Base-by-base conservation (phyloP, 2,113 vertebrate genomes). In the Pleuronectes platessa region DNA sequence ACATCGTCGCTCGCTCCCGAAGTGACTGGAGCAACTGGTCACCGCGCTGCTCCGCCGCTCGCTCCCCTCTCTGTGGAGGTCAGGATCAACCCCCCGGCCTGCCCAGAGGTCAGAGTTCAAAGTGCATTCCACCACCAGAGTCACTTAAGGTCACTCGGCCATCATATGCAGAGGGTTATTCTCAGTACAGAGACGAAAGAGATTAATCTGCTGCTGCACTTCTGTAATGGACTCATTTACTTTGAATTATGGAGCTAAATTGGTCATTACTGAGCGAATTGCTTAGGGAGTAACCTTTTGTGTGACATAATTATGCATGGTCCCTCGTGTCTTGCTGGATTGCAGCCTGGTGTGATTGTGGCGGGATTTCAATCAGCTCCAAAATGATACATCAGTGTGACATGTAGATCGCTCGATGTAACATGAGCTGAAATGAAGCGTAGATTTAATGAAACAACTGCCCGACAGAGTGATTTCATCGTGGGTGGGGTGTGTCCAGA, bases 11-110 rank as follows among this genome's bases (percentile, higher is more conserved):
- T 85, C 61, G 24, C 47, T 72, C 74, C 74, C 69, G 35, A 90
- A 88, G 74, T 76, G 81, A 87, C 80, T 75, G n/a, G 63, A 88
- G 75, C 92, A 92, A 92, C 90, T 91, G 91, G 79, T 79, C 51
- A 31, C 35, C 40, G 47, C 65, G 59, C 45, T 3, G 17, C 71
- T 82, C 37, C 67, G n/a, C 10, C 2, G 56, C 71, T 61, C 18
- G 61, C 65, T 75, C 47, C 24, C 24, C 11, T 13, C 82, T 45
- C 55, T 63, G 59, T 60, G 66, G 79, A 74, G 83, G 86, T 80
- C 79, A 89, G 80, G 65, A 82, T 79, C 82, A 65, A 69, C 69
- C 72, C 67, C 61, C 31, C 8, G 53, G 54, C 65, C 82, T 40
- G 51, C 67, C 45, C 51, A 54, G 27, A 79, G 90, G 90, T 90